Conservation (phyloP, 2,888 invertebrate genomes). For the Sycophila texana region DNA sequence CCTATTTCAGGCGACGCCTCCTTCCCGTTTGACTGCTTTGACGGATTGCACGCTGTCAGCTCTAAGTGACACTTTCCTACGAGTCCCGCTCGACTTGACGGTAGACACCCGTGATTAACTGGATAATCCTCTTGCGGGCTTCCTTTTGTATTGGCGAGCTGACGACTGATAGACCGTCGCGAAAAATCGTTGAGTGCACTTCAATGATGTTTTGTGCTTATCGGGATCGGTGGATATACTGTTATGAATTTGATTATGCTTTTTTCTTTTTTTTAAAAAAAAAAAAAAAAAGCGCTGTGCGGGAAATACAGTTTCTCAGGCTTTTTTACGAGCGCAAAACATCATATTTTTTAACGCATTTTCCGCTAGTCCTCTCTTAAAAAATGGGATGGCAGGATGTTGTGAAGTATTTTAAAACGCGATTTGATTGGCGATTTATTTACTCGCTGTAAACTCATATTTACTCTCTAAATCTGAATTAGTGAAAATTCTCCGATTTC, state of each 20-base stretch:
- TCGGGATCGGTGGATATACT: background rate
- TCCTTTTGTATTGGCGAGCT: background rate
- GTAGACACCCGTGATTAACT: background rate
- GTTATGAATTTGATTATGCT: background rate
- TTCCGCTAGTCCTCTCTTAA: too few relatives aligned
- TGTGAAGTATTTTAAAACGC: too few relatives aligned
- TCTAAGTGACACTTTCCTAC: conserved; percentile 23
- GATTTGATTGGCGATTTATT: too few relatives aligned
- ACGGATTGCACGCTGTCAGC: conserved; percentile 6
- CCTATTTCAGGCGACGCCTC: background rate
- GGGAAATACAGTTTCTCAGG: too few relatives aligned
- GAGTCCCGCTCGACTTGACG: conserved; percentile 7
- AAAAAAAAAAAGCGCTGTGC: too few relatives aligned
- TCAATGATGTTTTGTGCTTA: background rate
- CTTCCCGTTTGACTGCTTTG: conserved; percentile 24
- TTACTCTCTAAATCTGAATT: too few relatives aligned
- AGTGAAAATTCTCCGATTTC: too few relatives aligned
- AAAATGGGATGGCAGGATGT: too few relatives aligned
- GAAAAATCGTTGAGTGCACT: background rate
- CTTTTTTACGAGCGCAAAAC: too few relatives aligned
- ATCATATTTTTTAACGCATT: too few relatives aligned
- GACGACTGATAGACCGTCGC: background rate
- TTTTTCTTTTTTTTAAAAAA: background rate
- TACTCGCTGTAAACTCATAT: too few relatives aligned
- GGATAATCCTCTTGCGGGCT: too few relatives aligned